Evolutionary conservation across 2,797 vertebrate genomes (phyloP), one percentile per base, ranked within the genome.

Genomic region (Diplodus puntazzo): DNA sequence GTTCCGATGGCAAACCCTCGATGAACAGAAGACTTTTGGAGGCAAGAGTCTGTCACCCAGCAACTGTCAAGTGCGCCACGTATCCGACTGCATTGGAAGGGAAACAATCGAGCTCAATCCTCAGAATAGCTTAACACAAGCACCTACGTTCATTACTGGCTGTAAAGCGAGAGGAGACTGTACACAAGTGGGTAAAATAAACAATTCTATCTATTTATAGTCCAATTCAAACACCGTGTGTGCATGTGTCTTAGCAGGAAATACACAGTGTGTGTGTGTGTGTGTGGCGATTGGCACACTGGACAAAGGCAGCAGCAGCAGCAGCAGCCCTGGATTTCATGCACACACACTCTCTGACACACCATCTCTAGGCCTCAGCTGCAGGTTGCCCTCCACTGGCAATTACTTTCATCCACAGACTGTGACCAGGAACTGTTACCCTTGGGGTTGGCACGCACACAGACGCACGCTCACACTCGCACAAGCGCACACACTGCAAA

Each of bases 361-460:
- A 80, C 48, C 60, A 64, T 86, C 67, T 73, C 83, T 77, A 50
- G 87, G 86, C 54, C 82, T 85, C 87, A 91, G 91, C 87, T 91
- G 92, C 89, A 94, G 91, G 93, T 92, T 86, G 87, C 86, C 89
- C 86, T 92, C 88, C 87, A 89, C 90, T 94, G 89, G 88, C 90
- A 94, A 94, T 95, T 93, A 94, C 91, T 90, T 91, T 93, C 84
- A 90, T 93, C 91, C 89, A 89, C 85, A 81, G 84, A 91, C 90
- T 93, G 93, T 92, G 91, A 94, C 92, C 90, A 87, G 88, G 81
- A 91, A 83, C 87, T 81, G 80, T 84, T 88, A 83, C 88, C 86
- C 82, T 79, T 85, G 71, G 81, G 86, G 73, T 68, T 64, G 69
- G 49, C 48, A n/a, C 48, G 23, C 55, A 39, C 58, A 52, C 52